Evolutionary conservation across 2,113 vertebrate species (phyloP).

Genomic region (Halichoerus grypus): DNA sequence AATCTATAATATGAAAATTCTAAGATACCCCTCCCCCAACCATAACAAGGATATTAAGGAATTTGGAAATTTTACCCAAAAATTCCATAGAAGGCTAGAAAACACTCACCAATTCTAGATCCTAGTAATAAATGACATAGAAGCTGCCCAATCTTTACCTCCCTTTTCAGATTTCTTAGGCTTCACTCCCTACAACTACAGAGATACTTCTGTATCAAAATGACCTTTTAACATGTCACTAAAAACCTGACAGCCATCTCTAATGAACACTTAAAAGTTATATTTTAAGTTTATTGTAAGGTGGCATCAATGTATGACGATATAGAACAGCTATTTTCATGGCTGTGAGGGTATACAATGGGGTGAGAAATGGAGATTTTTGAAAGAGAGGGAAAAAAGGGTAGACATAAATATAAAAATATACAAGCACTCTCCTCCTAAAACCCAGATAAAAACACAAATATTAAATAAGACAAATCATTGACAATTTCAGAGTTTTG

Average conservation of each 20-base stretch:
- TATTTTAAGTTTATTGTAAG: background rate
- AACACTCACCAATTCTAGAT: constrained; percentile 33
- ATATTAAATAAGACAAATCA: background rate
- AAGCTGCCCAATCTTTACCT: background rate
- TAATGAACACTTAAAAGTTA: background rate
- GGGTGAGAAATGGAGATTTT: background rate
- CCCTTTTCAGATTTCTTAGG: background rate
- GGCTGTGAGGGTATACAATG: background rate
- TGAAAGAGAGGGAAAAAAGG: background rate
- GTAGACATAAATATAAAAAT: background rate
- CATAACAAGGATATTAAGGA: background rate
- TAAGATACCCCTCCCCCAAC: background rate
- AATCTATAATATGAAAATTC: background rate
- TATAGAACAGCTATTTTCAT: background rate
- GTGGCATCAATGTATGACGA: background rate
- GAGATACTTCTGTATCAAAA: background rate
- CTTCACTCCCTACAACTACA: background rate
- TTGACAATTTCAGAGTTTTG: background rate
- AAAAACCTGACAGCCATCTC: background rate
- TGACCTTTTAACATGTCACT: background rate
- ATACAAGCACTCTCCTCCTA: background rate
- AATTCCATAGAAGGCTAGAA: background rate
- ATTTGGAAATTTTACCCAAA: constrained; percentile 19
- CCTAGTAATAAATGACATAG: background rate
- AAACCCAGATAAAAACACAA: background rate